Conservation (phyloP, 2,113 vertebrate genomes). For the Leiothrix lutea region DNA sequence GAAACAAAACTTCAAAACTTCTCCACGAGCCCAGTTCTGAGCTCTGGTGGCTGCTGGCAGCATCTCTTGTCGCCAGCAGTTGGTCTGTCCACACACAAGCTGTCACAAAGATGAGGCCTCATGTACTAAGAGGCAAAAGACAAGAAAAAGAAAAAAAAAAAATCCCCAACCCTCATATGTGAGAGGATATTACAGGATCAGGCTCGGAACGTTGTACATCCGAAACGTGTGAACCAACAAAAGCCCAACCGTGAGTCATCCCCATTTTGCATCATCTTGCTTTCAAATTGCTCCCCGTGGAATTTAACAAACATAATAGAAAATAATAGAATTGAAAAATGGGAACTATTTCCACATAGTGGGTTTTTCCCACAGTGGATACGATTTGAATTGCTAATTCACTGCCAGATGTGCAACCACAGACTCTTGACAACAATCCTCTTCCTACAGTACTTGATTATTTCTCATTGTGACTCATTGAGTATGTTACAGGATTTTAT, state of each 20-base stretch:
- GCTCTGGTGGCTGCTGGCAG: background rate
- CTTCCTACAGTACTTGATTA: background rate
- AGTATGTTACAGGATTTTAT: background rate
- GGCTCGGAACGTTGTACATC: background rate
- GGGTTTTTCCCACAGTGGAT: conserved; percentile 9
- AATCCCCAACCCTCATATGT: accelerated
- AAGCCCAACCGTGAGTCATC: background rate
- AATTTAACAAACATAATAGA: conserved; percentile 26
- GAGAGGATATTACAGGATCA: background rate
- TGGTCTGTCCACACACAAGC: background rate
- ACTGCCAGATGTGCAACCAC: background rate
- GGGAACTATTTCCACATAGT: background rate
- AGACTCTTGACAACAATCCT: background rate
- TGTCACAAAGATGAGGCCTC: background rate
- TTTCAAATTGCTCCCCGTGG: conserved; percentile 17
- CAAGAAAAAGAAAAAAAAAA: too few relatives aligned
- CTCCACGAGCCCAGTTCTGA: background rate
- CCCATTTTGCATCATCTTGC: background rate
- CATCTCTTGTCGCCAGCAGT: accelerated
- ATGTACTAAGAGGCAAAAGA: background rate
- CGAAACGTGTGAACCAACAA: background rate
- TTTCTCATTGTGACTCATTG: background rate
- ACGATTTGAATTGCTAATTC: conserved; percentile 23
- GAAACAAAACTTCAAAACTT: background rate
- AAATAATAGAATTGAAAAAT: conserved; percentile 22